Evolutionary conservation across 2,113 vertebrate species (phyloP), one percentile per base, ranked within the genome.

Genomic region (Reinhardtius hippoglossoides): DNA sequence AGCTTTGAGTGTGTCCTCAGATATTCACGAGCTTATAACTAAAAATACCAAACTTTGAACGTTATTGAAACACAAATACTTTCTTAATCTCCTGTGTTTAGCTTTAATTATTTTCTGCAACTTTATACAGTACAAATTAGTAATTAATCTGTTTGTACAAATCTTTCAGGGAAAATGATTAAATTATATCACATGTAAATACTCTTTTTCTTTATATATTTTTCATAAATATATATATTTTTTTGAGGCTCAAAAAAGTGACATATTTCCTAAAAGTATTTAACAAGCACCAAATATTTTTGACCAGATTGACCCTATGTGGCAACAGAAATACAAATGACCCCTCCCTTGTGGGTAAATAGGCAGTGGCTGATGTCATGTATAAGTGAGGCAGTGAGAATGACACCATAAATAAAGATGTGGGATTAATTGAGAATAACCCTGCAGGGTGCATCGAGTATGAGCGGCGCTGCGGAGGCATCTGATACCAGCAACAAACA

Each of bases 281-380:
- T 42, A 2, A 12, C 18, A 52, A 20, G 18, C 48, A 50, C 5
- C n/a, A n/a, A n/a, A n/a, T 52, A 52, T n/a, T 9, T 18, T n/a
- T 1, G 15, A 46, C 44, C 15, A 15, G 9, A 63, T 78, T 82
- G 44, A 81, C 58, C 24, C 70, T 5, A 7, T 1, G 6, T 7
- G 31, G 31, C 31, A 31, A 77, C 81, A 71, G 62, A 86, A 80
- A 85, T 79, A 87, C 65, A 71, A 84, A 69, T 10, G 2, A 58
- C 62, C 55, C 76, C 77, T 48, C 61, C 76, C 65, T 50, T 9
- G 4, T 35, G 66, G 44, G 72, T 63, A 80, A 77, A 86, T 74
- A 78, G 27, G 68, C 44, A 74, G 68, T 1, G 16, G 63, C 31
- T 92, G 90, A 89, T 88, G 85, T 90, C 82, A 88, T 88, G 58